These are phyloP conservation scores for Lingula anatina DNA, from an alignment of 2,888 invertebrate species.

Conservation along the genomic window DNA sequence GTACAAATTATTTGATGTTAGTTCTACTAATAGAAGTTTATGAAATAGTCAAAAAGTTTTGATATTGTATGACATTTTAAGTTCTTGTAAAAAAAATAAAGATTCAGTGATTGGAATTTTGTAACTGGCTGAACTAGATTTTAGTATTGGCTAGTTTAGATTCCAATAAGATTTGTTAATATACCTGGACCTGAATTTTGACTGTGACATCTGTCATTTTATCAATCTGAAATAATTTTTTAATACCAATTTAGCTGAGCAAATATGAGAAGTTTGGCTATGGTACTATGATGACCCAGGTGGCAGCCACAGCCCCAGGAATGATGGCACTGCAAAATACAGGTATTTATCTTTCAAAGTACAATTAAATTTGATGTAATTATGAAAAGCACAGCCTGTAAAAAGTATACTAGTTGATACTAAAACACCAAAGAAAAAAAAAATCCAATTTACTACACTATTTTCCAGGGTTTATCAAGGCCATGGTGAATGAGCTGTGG, in stretches of 20 bases:
- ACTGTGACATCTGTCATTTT: not conserved
- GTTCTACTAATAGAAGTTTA: too few species aligned
- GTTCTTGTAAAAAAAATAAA: too few species aligned
- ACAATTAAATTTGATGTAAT: conserved; percentile 51
- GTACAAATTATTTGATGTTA: too few species aligned
- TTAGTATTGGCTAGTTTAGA: too few species aligned
- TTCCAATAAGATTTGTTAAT: too few species aligned
- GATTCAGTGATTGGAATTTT: too few species aligned
- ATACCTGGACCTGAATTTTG: too few species aligned
- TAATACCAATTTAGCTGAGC: conserved; percentile 36
- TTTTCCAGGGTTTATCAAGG: conserved; percentile 42
- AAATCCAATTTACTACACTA: conserved; percentile 39
- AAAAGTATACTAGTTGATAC: too few species aligned
- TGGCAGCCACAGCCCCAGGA: conserved; percentile 47
- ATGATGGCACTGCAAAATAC: conserved; percentile 43
- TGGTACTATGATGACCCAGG: conserved; percentile 50
- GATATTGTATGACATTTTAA: too few species aligned
- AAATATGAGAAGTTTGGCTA: conserved; percentile 53
- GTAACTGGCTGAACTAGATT: too few species aligned
- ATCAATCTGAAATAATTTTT: not conserved
- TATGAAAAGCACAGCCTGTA: conserved; percentile 43
- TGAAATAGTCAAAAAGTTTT: too few species aligned
- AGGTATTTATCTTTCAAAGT: conserved; percentile 46
- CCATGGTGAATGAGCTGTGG: conserved; percentile 44
- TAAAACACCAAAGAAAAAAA: too few species aligned